Percentiles rank a stretch among this genome's conserved stretches.
Evolutionary conservation across 2,888 invertebrate species (phyloP).

Genomic region (Hydraecia micacea): DNA sequence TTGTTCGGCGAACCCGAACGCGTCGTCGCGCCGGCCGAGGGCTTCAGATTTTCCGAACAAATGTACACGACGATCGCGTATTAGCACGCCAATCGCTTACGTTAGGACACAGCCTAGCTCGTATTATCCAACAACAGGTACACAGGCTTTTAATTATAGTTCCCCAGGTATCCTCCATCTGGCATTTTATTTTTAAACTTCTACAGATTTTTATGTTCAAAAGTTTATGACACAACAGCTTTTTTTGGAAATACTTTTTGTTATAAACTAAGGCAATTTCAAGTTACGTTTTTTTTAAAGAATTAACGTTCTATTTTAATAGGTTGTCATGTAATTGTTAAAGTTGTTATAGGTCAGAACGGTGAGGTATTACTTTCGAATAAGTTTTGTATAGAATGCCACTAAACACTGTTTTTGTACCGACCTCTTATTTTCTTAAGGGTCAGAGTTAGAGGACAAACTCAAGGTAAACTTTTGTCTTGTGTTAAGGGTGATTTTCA

Average conservation of each 20-base stretch:
- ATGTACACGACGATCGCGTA: neutral
- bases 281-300: neutral
- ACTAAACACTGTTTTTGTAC: neutral
- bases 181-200: constrained; percentile 47
- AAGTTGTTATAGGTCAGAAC: constrained; percentile 23
- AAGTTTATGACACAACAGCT: constrained; percentile 29
- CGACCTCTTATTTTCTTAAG: neutral
- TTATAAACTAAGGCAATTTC: constrained; percentile 35
- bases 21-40: neutral
- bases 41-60: neutral
- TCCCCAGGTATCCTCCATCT: constrained; percentile 27
- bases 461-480: neutral
- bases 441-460: neutral
- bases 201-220: constrained; percentile 32
- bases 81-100: neutral
- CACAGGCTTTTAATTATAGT: constrained; percentile 34
- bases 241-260: constrained; percentile 29
- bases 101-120: neutral
- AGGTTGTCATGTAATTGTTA: constrained; percentile 13
- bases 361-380: neutral
- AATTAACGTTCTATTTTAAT: constrained; percentile 4
- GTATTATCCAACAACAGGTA: constrained; percentile 12
- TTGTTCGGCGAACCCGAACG: neutral
- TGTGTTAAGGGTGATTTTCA: neutral
- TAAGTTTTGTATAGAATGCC: neutral